Evolutionary conservation across 64 coral and sea anemone species (phyloP).

Genomic region (Stichodactyla mertensii): DNA sequence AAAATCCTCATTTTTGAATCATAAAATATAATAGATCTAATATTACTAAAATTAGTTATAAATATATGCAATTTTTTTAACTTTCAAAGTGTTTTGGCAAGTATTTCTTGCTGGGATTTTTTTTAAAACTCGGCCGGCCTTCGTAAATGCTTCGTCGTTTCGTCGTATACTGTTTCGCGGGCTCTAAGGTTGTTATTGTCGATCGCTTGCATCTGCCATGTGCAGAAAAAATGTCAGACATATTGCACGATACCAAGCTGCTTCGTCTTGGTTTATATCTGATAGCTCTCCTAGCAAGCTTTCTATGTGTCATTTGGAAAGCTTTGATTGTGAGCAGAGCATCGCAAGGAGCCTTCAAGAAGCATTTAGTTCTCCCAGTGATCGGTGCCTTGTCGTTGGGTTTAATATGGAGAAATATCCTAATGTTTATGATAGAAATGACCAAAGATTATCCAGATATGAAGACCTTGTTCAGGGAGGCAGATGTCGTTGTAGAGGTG

Average conservation of each 20-base stretch:
- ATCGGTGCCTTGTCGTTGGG: slow-evolving; percentile 22
- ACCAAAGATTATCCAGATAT: not conserved
- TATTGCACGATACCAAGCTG: slow-evolving; percentile 36
- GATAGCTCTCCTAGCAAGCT: slow-evolving; percentile 18
- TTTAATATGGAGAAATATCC: slow-evolving; percentile 37
- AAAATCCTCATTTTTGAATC: not conserved
- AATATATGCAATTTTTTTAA: no score
- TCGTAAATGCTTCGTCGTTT: not conserved
- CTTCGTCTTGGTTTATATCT: slow-evolving; percentile 36
- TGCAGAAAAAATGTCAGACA: not conserved
- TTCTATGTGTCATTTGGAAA: slow-evolving; percentile 40
- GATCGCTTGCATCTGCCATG: no score
- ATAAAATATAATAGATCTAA: not conserved
- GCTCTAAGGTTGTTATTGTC: not conserved
- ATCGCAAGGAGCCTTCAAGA: slow-evolving; percentile 4
- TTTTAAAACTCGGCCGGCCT: not conserved
- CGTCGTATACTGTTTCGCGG: not conserved
- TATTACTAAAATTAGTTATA: not conserved
- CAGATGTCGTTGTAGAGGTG: slow-evolving; percentile 16
- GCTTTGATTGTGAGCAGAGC: slow-evolving; percentile 6
- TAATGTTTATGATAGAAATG: slow-evolving; percentile 18
- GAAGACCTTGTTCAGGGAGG: not conserved
- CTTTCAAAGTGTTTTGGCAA: no score
- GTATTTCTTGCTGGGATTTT: no score
- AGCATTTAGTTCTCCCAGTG: slow-evolving; percentile 27